phyloP scores from a whole-genome alignment of 1,140 invertebrate species.

The Aethina tumida region DNA sequence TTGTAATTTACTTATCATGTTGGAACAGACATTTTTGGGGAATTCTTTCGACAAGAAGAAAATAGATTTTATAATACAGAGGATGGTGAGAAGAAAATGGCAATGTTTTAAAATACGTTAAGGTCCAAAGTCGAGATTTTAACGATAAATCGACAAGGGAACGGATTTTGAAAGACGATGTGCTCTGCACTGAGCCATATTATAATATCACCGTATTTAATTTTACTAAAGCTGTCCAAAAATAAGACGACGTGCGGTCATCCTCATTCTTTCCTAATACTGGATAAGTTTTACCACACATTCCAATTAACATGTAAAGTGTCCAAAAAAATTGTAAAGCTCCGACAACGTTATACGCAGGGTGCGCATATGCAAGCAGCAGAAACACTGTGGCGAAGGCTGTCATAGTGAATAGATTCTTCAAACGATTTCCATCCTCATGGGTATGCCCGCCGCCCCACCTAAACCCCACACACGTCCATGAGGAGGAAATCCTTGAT shows the following conservation, averaged over 20 bases:
- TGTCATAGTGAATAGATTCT: conserved; percentile 12
- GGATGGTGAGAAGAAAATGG: conserved; percentile 13
- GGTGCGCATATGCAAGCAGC: conserved; percentile 16
- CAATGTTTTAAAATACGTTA: conserved; percentile 14
- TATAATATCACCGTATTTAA: conserved; percentile 26
- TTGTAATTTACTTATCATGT: too few relatives aligned
- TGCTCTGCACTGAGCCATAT: conserved; percentile 25
- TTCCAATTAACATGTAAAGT: conserved; percentile 8
- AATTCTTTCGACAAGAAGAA: too few relatives aligned
- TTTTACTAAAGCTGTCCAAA: conserved; percentile 23
- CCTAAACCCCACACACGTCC: conserved; percentile 27
- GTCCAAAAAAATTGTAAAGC: conserved; percentile 20
- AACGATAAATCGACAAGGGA: conserved; percentile 19
- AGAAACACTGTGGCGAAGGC: conserved; percentile 15
- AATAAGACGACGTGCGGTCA: too few relatives aligned
- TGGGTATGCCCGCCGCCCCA: conserved; percentile 20
- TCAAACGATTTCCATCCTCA: conserved; percentile 24
- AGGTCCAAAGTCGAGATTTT: conserved; percentile 14
- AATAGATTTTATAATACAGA: conserved; percentile 17
- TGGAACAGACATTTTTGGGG: too few relatives aligned
- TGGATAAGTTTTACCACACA: conserved; percentile 11
- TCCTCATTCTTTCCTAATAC: conserved; percentile 19
- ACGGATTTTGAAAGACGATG: conserved; percentile 28
- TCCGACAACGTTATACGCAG: conserved; percentile 14
- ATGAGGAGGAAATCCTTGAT: conserved; percentile 42